Evolutionary conservation across 2,113 vertebrate species (phyloP).

Genomic region (Neodon shergylaensis): DNA sequence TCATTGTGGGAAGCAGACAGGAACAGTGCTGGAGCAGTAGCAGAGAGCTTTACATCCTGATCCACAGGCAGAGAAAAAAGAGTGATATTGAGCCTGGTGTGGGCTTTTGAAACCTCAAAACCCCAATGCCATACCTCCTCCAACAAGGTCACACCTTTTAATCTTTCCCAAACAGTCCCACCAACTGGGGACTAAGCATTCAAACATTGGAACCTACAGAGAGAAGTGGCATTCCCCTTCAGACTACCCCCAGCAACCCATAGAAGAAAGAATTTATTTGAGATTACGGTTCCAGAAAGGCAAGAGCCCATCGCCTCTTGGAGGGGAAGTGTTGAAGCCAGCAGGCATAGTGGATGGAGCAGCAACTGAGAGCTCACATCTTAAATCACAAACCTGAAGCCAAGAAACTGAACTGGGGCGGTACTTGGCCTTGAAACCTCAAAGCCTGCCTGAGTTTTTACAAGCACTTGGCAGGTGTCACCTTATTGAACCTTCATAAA

Average conservation of each 20-base stretch:
- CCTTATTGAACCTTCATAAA: background rate
- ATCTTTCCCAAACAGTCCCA: background rate
- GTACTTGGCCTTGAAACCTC: background rate
- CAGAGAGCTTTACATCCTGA: background rate
- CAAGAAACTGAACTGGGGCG: background rate
- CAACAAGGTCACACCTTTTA: background rate
- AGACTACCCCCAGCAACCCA: background rate
- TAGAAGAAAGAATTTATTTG: background rate
- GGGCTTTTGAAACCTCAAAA: background rate
- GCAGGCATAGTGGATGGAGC: background rate
- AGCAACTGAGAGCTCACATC: background rate
- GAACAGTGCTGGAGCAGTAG: background rate
- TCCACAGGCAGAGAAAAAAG: background rate
- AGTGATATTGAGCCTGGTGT: background rate
- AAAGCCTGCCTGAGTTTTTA: background rate
- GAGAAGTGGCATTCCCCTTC: background rate
- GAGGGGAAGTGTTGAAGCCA: background rate
- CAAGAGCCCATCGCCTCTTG: background rate
- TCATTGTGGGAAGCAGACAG: background rate
- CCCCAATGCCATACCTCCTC: background rate
- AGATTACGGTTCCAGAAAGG: background rate
- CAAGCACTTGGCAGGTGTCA: background rate
- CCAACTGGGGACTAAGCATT: background rate
- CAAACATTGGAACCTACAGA: background rate
- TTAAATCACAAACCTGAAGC: background rate